Evolutionary conservation across 2,888 invertebrate genomes (phyloP).

Genomic region (Melieria crassipennis): DNA sequence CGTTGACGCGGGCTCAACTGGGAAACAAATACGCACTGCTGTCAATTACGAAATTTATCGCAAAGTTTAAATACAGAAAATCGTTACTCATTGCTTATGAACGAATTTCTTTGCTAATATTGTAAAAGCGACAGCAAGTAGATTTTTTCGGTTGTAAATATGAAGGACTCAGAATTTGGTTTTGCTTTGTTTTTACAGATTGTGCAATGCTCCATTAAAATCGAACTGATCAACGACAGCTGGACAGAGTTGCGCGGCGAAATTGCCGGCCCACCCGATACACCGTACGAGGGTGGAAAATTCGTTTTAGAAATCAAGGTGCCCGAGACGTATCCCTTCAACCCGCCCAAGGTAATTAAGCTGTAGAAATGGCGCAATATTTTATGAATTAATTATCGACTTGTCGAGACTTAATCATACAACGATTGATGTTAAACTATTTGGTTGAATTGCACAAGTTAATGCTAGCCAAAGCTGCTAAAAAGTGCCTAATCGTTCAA

Average conservation of each 20-base stretch:
- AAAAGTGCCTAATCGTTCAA: too few relatives aligned
- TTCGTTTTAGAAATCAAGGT: slow-evolving; percentile 96
- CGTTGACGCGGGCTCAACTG: too few relatives aligned
- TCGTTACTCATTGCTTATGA: neutral
- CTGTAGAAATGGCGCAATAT: neutral
- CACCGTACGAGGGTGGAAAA: slow-evolving; percentile 96
- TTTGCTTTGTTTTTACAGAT: slow-evolving; percentile 70
- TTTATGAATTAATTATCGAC: neutral
- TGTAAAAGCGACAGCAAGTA: neutral
- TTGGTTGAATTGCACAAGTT: too few relatives aligned
- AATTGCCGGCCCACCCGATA: slow-evolving; percentile 98
- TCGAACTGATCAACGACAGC: slow-evolving; percentile 90
- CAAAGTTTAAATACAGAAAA: too few relatives aligned
- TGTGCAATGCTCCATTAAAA: slow-evolving; percentile 85
- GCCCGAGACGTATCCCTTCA: slow-evolving; percentile 99
- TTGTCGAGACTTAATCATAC: neutral
- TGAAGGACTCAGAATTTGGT: neutral
- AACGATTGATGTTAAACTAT: neutral
- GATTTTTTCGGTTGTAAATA: neutral
- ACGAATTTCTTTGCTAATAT: neutral
- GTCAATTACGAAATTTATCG: too few relatives aligned
- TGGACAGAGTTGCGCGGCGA: slow-evolving; percentile 93
- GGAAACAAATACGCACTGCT: too few relatives aligned
- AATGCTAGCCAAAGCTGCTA: too few relatives aligned
- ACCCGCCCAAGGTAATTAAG: slow-evolving; percentile 91